Percentiles rank a stretch among this genome's conserved stretches.
Evolutionary conservation across 2,888 invertebrate species (phyloP).

Genomic region (Melanophora roralis): DNA sequence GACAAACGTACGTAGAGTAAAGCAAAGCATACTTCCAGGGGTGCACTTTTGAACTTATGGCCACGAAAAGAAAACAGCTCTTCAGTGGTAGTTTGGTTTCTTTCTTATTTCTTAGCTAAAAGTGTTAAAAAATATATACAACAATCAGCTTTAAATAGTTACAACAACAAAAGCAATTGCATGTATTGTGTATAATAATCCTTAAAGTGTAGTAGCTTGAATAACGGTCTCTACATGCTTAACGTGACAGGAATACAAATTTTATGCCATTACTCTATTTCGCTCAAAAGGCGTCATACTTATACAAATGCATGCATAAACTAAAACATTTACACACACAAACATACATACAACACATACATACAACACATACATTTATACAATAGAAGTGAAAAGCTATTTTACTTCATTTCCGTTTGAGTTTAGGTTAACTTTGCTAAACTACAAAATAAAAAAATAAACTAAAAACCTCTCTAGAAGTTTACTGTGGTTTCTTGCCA

Average conservation of each 20-base stretch:
- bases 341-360: not conserved
- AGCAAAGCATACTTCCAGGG: not conserved
- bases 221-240: slow-evolving; percentile 67
- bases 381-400: slow-evolving; percentile 34
- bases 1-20: not conserved
- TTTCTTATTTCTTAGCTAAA: slow-evolving; percentile 24
- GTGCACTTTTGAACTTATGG: slow-evolving; percentile 43
- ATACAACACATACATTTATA: not conserved
- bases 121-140: slow-evolving; percentile 41
- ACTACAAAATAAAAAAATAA: not conserved
- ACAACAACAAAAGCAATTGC: slow-evolving; percentile 21
- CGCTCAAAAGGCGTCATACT: not conserved
- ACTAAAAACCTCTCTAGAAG: slow-evolving; percentile 13
- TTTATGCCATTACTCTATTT: slow-evolving; percentile 54
- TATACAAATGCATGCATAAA: not conserved
- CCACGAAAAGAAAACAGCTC: not conserved
- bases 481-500: slow-evolving; percentile 42
- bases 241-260: slow-evolving; percentile 71
- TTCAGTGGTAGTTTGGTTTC: not conserved
- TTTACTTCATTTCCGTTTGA: slow-evolving; percentile 45
- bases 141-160: slow-evolving; percentile 18
- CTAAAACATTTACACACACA: not conserved
- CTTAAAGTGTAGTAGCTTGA: slow-evolving; percentile 60
- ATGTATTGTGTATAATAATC: slow-evolving; percentile 50
- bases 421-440: not conserved